Evolutionary conservation across 2,888 invertebrate genomes (phyloP).

Genomic region (Biston betularia): DNA sequence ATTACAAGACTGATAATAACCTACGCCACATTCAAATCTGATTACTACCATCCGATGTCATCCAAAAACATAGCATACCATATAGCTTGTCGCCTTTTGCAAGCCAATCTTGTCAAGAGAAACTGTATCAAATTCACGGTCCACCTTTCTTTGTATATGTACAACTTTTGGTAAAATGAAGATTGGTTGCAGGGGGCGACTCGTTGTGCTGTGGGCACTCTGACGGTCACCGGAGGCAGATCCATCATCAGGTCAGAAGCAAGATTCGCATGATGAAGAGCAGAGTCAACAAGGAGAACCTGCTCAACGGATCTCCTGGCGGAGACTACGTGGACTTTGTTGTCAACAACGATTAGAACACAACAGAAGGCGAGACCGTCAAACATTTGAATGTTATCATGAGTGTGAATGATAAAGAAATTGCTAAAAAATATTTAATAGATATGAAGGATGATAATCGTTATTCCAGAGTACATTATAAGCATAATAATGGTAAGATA

Average conservation of each 20-base stretch:
- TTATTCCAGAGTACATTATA: not conserved
- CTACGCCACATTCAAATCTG: no score
- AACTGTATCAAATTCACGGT: constrained; percentile 1
- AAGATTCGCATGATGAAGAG: constrained; percentile 65
- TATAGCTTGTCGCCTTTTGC: constrained; percentile 63
- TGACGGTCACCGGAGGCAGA: constrained; percentile 70
- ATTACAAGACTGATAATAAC: not conserved
- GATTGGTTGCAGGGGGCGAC: constrained; percentile 83
- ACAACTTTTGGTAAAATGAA: constrained; percentile 46
- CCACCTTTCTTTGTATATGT: constrained; percentile 2
- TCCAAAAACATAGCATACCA: not conserved
- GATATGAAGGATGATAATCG: not conserved
- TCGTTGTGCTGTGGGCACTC: constrained; percentile 64
- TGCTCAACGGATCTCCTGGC: constrained; percentile 60
- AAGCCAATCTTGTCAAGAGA: constrained; percentile 56
- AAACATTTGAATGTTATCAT: not conserved
- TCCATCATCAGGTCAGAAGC: constrained; percentile 67
- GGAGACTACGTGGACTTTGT: constrained; percentile 78
- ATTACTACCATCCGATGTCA: no score
- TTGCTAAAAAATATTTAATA: not conserved
- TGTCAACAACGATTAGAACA: constrained; percentile 74
- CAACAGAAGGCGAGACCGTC: not conserved
- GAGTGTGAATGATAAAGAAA: not conserved
- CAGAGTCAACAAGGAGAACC: constrained; percentile 71
- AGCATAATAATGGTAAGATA: not conserved